phyloP scores from a whole-genome alignment of 1,140 invertebrate genomes.

The Drosophila tsacasi region DNA sequence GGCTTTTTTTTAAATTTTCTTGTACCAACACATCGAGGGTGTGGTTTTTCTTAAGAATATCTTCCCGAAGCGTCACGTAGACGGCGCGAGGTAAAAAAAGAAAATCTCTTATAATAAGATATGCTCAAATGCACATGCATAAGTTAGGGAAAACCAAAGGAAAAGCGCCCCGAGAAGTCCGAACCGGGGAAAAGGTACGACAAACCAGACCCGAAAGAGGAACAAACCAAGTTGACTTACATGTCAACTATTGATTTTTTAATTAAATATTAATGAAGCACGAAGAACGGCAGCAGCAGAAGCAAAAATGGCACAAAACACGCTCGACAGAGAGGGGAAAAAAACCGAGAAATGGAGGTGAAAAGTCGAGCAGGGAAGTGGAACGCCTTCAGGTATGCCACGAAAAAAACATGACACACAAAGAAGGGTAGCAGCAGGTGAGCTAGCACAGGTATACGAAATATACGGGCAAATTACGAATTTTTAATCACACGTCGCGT shows the following conservation, averaged over 20 bases:
- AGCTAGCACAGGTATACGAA: constrained; percentile 24
- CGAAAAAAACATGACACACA: constrained; percentile 53
- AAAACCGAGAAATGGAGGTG: constrained; percentile 21
- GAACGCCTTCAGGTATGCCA: constrained; percentile 49
- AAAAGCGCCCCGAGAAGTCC: constrained; percentile 16
- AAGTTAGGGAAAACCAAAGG: constrained; percentile 55
- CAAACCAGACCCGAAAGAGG: constrained; percentile 32
- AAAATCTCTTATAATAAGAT: constrained; percentile 80
- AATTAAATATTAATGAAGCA: constrained; percentile 85
- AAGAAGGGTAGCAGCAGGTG: constrained; percentile 40
- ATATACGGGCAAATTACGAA: constrained; percentile 70
- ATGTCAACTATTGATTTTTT: constrained; percentile 84
- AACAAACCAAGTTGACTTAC: constrained; percentile 67
- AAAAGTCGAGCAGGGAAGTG: constrained; percentile 36
- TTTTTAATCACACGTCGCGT: constrained; percentile 81
- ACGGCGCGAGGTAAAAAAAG: constrained; percentile 31
- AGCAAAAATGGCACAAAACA: constrained; percentile 52
- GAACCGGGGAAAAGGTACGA: constrained; percentile 14
- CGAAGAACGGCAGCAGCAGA: constrained; percentile 46
- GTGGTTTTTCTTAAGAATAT: constrained; percentile 35
- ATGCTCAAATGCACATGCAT: constrained; percentile 78
- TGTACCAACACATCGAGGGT: constrained; percentile 25
- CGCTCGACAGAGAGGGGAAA: constrained; percentile 39
- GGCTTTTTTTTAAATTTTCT: constrained; percentile 23
- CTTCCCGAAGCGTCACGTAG: constrained; percentile 68